These are phyloP conservation scores for Paratrypauchen microcephalus DNA, from an alignment of 2,797 vertebrate genomes.

Conservation along the genomic window DNA sequence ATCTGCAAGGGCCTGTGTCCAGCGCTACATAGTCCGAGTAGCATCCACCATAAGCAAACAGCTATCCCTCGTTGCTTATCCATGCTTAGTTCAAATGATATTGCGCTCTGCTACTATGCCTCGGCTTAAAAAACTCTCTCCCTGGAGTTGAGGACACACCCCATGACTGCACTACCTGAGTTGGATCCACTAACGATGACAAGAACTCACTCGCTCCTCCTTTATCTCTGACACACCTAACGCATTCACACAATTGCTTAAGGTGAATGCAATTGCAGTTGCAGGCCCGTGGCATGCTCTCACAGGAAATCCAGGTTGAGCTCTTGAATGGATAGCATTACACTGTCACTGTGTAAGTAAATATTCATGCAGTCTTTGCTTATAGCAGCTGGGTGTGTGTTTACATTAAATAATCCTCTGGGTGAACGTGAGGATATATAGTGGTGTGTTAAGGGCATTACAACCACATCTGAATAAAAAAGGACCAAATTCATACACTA, in stretches of 20 bases:
- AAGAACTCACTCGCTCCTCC: constrained; percentile 40
- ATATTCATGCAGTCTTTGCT: constrained; percentile 7
- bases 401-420: background rate
- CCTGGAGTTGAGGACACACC: constrained; percentile 58
- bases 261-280: constrained; percentile 12
- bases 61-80: constrained; percentile 26
- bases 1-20: constrained; percentile 53
- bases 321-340: constrained; percentile 6
- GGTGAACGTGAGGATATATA: background rate
- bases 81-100: constrained; percentile 50
- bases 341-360: background rate
- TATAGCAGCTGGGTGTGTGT: background rate
- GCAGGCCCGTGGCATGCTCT: background rate
- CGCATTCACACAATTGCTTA: constrained; percentile 16
- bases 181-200: constrained; percentile 71
- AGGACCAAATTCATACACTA: no score
- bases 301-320: constrained; percentile 21
- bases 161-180: constrained; percentile 74
- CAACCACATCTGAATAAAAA: no score
- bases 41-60: constrained; percentile 57
- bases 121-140: constrained; percentile 64
- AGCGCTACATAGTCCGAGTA: constrained; percentile 74
- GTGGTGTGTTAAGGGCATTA: background rate
- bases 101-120: constrained; percentile 45
- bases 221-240: constrained; percentile 11